These are phyloP conservation scores for Eretmochelys imbricata DNA, from an alignment of 2,113 vertebrate genomes.

Conservation along the genomic window DNA sequence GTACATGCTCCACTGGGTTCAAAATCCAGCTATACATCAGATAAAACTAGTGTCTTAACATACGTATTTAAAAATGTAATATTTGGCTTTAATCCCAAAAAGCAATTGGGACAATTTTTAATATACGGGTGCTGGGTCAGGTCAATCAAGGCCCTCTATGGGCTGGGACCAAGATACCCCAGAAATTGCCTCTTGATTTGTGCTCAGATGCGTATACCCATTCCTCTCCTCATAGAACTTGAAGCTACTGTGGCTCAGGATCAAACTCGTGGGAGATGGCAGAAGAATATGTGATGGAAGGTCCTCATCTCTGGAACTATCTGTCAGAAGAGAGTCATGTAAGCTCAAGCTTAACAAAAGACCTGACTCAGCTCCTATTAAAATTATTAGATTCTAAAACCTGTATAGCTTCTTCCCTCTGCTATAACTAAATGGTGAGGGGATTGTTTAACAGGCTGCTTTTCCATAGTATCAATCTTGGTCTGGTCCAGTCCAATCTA, in stretches of 20 bases:
- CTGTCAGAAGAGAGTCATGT: neutral
- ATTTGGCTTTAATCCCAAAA: neutral
- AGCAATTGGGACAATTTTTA: neutral
- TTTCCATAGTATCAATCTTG: neutral
- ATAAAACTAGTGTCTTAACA: conserved; percentile 29
- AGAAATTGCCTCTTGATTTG: neutral
- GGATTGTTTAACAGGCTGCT: neutral
- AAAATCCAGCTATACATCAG: conserved; percentile 47
- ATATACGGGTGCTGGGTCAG: neutral
- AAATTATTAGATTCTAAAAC: neutral
- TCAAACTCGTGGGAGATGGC: neutral
- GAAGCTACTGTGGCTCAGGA: neutral
- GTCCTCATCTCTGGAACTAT: neutral
- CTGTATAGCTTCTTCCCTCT: neutral
- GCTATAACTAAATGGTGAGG: neutral
- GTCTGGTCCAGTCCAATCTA: neutral
- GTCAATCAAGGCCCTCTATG: neutral
- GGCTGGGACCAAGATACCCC: neutral
- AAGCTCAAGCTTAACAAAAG: neutral
- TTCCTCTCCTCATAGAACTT: neutral
- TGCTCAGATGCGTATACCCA: neutral
- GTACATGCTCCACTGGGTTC: neutral
- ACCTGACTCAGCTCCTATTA: neutral
- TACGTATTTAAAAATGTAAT: neutral
- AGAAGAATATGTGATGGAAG: neutral